phyloP scores from a whole-genome alignment of 2,113 vertebrate genomes.

The Scomber scombrus region DNA sequence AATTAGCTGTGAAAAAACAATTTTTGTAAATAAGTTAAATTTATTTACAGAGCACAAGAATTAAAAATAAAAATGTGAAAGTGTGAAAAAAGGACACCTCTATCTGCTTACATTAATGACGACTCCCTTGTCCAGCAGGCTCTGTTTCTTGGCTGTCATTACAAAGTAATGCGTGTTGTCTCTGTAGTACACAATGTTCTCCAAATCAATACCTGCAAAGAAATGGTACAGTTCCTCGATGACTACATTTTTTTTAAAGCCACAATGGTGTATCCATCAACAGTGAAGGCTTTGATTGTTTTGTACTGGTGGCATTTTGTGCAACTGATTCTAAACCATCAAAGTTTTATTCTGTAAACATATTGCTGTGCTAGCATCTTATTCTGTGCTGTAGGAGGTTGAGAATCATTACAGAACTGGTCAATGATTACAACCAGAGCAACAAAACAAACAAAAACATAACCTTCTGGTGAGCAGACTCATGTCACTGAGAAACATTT shows the following conservation, averaged over 20 bases:
- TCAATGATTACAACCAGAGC: background rate
- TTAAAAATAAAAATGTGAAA: background rate
- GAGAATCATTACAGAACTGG: background rate
- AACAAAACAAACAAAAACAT: background rate
- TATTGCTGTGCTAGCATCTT: too few species aligned
- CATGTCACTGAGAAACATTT: background rate
- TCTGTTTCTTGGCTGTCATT: slow-evolving; percentile 99
- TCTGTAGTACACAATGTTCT: slow-evolving; percentile 99
- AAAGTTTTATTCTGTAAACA: too few species aligned
- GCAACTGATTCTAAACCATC: too few species aligned
- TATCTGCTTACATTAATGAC: slow-evolving; percentile 90
- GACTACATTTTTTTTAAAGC: background rate
- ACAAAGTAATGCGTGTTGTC: slow-evolving; percentile 99
- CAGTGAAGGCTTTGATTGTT: background rate
- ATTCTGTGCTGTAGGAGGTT: background rate
- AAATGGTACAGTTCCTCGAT: background rate
- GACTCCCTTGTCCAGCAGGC: slow-evolving; percentile 96
- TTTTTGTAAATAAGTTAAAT: too few species aligned
- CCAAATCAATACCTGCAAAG: slow-evolving; percentile 93
- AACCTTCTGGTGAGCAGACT: background rate
- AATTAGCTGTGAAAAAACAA: too few species aligned
- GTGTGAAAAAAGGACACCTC: background rate
- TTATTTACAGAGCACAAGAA: too few species aligned
- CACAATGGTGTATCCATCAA: background rate
- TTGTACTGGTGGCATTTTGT: too few species aligned